These are phyloP conservation scores for Halcyon senegalensis DNA, from an alignment of 2,113 vertebrate species.

Conservation along the genomic window DNA sequence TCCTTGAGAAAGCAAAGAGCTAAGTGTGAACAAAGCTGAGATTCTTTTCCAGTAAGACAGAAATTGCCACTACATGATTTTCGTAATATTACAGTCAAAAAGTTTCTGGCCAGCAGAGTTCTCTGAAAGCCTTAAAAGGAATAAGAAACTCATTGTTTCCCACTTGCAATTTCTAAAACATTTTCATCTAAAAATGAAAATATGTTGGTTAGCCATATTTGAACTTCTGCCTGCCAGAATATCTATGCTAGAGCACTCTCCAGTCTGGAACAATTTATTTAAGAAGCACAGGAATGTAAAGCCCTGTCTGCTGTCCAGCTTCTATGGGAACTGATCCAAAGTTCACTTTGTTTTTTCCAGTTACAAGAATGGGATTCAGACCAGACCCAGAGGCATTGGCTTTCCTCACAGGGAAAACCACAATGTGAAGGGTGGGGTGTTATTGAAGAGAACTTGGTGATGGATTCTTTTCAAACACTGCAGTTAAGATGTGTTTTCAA, in stretches of 20 bases:
- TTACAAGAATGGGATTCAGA: constrained; percentile 13
- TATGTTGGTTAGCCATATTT: background rate
- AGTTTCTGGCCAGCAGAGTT: background rate
- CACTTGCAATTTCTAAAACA: background rate
- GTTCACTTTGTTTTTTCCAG: constrained; percentile 45
- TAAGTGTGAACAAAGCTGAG: background rate
- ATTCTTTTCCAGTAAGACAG: background rate
- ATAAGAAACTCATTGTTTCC: background rate
- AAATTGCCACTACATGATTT: background rate
- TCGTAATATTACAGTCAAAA: background rate
- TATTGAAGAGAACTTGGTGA: constrained; percentile 11
- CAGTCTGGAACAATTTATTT: constrained; percentile 7
- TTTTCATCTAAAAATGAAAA: constrained; percentile 14
- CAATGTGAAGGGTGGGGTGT: constrained; percentile 21
- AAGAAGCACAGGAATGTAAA: background rate
- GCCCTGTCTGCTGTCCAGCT: background rate
- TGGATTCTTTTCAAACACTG: constrained; percentile 19
- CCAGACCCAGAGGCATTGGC: background rate
- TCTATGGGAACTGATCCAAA: constrained; percentile 11
- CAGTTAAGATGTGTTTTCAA: constrained; percentile 14
- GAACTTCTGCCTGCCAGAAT: background rate
- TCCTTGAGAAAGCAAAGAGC: background rate
- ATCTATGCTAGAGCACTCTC: background rate
- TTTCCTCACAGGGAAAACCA: constrained; percentile 24
- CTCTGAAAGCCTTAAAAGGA: constrained; percentile 20